A percentile compares a stretch with the other conserved stretches of the same genome.
Evolutionary conservation across 2,888 invertebrate species (phyloP).

Genomic region (Himalopsyche tibetana): DNA sequence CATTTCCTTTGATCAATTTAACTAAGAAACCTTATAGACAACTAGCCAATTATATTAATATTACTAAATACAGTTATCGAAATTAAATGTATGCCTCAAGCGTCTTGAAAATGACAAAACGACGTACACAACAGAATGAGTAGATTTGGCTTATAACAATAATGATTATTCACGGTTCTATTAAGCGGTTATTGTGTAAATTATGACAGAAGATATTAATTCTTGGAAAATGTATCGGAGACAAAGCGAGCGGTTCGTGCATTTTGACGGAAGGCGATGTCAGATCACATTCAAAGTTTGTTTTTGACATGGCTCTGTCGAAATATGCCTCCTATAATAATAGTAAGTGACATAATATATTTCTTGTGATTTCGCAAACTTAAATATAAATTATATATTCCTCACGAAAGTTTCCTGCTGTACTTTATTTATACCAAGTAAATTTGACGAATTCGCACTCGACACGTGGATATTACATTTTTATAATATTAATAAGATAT

Average conservation of each 20-base stretch:
- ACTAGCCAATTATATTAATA: too few relatives aligned
- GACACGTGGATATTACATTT: too few relatives aligned
- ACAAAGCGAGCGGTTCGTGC: background rate
- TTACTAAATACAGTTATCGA: too few relatives aligned
- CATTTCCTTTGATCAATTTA: too few relatives aligned
- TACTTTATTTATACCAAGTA: too few relatives aligned
- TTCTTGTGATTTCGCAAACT: background rate
- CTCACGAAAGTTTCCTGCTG: too few relatives aligned
- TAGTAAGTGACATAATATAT: background rate
- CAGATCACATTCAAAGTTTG: background rate
- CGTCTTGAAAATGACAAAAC: background rate
- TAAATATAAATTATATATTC: too few relatives aligned
- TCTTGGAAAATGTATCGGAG: slow-evolving; percentile 16
- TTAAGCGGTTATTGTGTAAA: slow-evolving; percentile 8
- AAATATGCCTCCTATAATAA: background rate
- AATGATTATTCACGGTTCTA: background rate
- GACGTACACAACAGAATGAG: background rate
- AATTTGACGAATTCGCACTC: too few relatives aligned
- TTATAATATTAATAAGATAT: too few relatives aligned
- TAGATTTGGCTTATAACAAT: background rate
- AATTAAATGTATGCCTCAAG: background rate
- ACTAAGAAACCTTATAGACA: too few relatives aligned
- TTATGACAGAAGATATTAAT: background rate
- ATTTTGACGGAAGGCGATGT: slow-evolving; percentile 11
- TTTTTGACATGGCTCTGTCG: slow-evolving; percentile 15